Conservation (phyloP, 1,140 invertebrate species). For the Leptopilina clavipes region DNA sequence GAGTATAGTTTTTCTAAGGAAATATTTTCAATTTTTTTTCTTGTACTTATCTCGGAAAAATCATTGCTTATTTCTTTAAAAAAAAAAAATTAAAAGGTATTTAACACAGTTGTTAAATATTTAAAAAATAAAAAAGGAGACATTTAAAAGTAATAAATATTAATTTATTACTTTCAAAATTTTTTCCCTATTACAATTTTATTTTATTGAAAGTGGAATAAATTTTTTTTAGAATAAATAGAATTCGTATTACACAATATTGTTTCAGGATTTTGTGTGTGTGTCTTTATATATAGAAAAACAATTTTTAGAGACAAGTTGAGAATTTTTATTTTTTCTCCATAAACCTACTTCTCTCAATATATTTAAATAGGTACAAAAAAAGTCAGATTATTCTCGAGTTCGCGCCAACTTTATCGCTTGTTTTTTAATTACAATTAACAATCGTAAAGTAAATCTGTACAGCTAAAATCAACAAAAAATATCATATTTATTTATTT, state of each 20-base stretch:
- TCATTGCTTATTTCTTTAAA: too few relatives aligned
- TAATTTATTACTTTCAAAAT: too few relatives aligned
- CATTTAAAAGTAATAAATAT: too few relatives aligned
- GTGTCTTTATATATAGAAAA: neutral
- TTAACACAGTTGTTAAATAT: too few relatives aligned
- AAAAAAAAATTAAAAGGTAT: neutral
- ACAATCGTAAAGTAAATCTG: conserved; percentile 62
- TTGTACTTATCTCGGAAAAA: too few relatives aligned
- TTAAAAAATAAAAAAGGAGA: too few relatives aligned
- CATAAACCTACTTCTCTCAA: conserved; percentile 28
- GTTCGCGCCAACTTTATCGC: conserved; percentile 34
- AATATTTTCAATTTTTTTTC: too few relatives aligned
- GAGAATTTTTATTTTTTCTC: conserved; percentile 29
- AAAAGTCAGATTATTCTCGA: conserved; percentile 24
- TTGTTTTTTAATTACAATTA: conserved; percentile 55
- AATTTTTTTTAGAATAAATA: too few relatives aligned
- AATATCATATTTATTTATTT: conserved; percentile 32
- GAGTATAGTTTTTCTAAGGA: too few relatives aligned
- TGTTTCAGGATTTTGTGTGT: neutral
- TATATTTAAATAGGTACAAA: conserved; percentile 32
- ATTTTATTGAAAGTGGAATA: too few relatives aligned
- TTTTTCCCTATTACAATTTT: too few relatives aligned
- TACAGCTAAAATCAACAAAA: conserved; percentile 61
- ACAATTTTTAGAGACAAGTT: conserved; percentile 20
- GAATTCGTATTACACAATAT: neutral